Conservation (phyloP, 2,797 vertebrate species). For the Enteromius viviparus region DNA sequence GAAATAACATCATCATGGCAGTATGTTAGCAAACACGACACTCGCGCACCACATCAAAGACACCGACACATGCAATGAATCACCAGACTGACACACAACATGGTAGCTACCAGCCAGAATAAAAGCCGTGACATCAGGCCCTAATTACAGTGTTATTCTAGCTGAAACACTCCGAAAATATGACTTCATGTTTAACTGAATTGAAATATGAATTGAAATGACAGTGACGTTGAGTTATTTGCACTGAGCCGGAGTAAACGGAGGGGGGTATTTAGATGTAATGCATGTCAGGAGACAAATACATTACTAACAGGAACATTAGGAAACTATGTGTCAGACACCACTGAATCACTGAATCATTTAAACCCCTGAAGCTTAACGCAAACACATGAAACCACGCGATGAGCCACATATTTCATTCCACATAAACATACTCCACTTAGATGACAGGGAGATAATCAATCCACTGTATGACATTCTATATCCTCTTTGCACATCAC, state of each 20-base stretch:
- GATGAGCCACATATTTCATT: slow-evolving; percentile 43
- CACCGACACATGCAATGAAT: slow-evolving; percentile 43
- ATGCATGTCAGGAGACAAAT: slow-evolving; percentile 47
- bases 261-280: slow-evolving; percentile 46
- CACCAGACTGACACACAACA: slow-evolving; percentile 40
- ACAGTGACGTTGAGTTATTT: slow-evolving; percentile 46
- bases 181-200: slow-evolving; percentile 23
- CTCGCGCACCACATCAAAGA: slow-evolving; percentile 52
- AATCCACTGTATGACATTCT: neutral
- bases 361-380: slow-evolving; percentile 44
- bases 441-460: neutral
- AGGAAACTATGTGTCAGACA: slow-evolving; percentile 53
- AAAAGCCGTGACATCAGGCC: slow-evolving; percentile 47
- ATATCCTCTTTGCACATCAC: neutral
- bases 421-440: neutral
- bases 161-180: slow-evolving; percentile 37
- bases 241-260: slow-evolving; percentile 32
- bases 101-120: slow-evolving; percentile 28
- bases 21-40: slow-evolving; percentile 55
- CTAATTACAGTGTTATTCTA: slow-evolving; percentile 44
- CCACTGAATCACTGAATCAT: slow-evolving; percentile 42
- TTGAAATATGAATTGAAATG: slow-evolving; percentile 45
- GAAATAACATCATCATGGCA: slow-evolving; percentile 44
- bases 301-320: slow-evolving; percentile 50
- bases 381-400: slow-evolving; percentile 44